Base-by-base conservation (phyloP, 2,113 vertebrate species). In the Onychostruthus taczanowskii region DNA sequence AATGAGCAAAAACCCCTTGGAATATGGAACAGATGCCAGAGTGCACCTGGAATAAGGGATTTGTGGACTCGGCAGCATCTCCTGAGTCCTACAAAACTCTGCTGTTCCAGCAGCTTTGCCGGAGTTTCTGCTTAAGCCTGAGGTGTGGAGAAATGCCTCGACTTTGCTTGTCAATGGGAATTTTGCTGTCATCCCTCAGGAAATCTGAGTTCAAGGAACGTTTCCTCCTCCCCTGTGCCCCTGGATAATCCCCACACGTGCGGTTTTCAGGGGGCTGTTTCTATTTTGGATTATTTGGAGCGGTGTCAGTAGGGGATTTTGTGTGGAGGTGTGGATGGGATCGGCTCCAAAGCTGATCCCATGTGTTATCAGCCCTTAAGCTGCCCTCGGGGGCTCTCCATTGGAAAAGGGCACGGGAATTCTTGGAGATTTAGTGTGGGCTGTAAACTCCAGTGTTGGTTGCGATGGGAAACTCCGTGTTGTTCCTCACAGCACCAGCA, bases 381-480 rank as follows among this genome's bases (percentile, higher is more conserved):
- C 86, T 76, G 67, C 75, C 96, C 91, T 85, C 47, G 0, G 2
- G 89, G 67, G 27, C 49, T 93, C 58, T 91, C 49, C 0, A 0
- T 4, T 73, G 63, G 75, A 61, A 92, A 96, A 92, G 72, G 83
- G 62, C 89, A 88, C 0, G 3, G 80, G 30, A 24, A 47, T 83
- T 59, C 53, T 64, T 61, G 62, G 72, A 93, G 62, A 2, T 5
- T 56, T 56, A 39, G 16, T 0, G 13, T n/a, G 56, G 77, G 68
- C n/a, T 50, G 6, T 80, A 4, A 73, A 27, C 62, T 72, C 27
- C 19, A 0, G n/a, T 0, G 0, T 10, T 4, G 22, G n/a, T 68
- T 3, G 15, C 0, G 3, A 43, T 56, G 69, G 56, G 5, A 7
- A 46, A 39, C 58, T 7, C 6, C 0, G 2, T 87, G 87, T 70